These are phyloP conservation scores for Agraylea sexmaculata DNA, from an alignment of 1,140 invertebrate genomes.

Conservation along the genomic window DNA sequence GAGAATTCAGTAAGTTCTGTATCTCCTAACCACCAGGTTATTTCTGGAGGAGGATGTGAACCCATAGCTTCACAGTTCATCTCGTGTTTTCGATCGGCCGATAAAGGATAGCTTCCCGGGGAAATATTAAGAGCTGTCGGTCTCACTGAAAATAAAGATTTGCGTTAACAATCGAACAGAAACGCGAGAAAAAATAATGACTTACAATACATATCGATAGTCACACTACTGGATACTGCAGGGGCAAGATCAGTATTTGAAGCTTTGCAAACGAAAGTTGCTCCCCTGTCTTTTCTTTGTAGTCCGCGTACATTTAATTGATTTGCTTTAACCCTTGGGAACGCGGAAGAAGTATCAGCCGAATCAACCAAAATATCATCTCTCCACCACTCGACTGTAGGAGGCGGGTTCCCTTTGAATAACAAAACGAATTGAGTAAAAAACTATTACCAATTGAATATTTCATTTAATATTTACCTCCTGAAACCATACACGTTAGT, in stretches of 20 bases:
- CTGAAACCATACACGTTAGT: slow-evolving; percentile 71
- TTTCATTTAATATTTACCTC: slow-evolving; percentile 54
- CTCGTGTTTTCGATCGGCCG: slow-evolving; percentile 16
- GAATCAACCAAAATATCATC: slow-evolving; percentile 13
- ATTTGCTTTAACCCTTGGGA: slow-evolving; percentile 12
- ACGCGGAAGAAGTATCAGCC: slow-evolving; percentile 10
- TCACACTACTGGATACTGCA: slow-evolving; percentile 9
- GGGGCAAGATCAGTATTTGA: slow-evolving; percentile 13
- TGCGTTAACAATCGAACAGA: neutral
- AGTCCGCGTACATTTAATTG: slow-evolving; percentile 13
- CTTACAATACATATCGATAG: slow-evolving; percentile 19
- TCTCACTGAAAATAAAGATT: slow-evolving; percentile 13
- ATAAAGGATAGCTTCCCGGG: slow-evolving; percentile 13
- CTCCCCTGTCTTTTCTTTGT: slow-evolving; percentile 12
- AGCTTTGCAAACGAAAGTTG: slow-evolving; percentile 12
- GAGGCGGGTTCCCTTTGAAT: slow-evolving; percentile 11
- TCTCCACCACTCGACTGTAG: slow-evolving; percentile 16
- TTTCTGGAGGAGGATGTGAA: slow-evolving; percentile 14
- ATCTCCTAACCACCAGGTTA: slow-evolving; percentile 17
- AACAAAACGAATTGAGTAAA: no score
- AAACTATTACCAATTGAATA: slow-evolving; percentile 3
- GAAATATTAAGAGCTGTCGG: slow-evolving; percentile 14
- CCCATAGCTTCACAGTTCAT: slow-evolving; percentile 16
- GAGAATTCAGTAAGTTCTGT: slow-evolving; percentile 14
- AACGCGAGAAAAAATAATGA: neutral